Evolutionary conservation across 2,888 invertebrate genomes (phyloP).

Genomic region (Xylocampa areola): DNA sequence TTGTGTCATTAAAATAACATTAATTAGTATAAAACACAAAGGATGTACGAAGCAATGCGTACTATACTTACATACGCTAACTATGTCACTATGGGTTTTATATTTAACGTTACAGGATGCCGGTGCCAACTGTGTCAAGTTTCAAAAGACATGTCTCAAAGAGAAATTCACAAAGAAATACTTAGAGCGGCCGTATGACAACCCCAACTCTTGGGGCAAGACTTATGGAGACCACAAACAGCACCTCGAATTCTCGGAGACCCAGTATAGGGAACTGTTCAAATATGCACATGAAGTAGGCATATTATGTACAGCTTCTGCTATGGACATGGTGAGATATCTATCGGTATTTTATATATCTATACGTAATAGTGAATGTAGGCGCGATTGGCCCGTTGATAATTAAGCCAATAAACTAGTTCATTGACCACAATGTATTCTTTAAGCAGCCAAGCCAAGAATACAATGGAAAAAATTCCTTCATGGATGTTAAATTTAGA

Average conservation of each 20-base stretch:
- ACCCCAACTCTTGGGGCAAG: slow-evolving; percentile 92
- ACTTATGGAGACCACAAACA: slow-evolving; percentile 95
- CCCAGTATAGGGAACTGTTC: slow-evolving; percentile 91
- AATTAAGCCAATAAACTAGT: slow-evolving; percentile 26
- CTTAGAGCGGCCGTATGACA: slow-evolving; percentile 90
- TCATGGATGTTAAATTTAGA: slow-evolving; percentile 1
- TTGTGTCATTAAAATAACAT: slow-evolving; percentile 5
- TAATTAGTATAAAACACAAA: slow-evolving; percentile 8
- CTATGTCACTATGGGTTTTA: slow-evolving; percentile 28
- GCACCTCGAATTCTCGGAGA: slow-evolving; percentile 92
- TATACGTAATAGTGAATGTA: slow-evolving; percentile 6
- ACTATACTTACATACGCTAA: slow-evolving; percentile 1
- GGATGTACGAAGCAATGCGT: not conserved
- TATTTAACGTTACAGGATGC: slow-evolving; percentile 87
- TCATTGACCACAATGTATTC: slow-evolving; percentile 18
- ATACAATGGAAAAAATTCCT: slow-evolving; percentile 3
- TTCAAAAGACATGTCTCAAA: slow-evolving; percentile 93
- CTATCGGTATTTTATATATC: slow-evolving; percentile 7
- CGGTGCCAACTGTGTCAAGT: slow-evolving; percentile 95
- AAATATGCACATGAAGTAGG: slow-evolving; percentile 90
- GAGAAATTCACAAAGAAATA: slow-evolving; percentile 93
- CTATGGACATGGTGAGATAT: slow-evolving; percentile 93
- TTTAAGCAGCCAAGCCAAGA: slow-evolving; percentile 1
- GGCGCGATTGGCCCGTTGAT: not conserved
- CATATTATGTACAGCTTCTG: slow-evolving; percentile 94